These are phyloP conservation scores for Gerosis bhagava DNA, from an alignment of 2,888 invertebrate species.

Conservation along the genomic window DNA sequence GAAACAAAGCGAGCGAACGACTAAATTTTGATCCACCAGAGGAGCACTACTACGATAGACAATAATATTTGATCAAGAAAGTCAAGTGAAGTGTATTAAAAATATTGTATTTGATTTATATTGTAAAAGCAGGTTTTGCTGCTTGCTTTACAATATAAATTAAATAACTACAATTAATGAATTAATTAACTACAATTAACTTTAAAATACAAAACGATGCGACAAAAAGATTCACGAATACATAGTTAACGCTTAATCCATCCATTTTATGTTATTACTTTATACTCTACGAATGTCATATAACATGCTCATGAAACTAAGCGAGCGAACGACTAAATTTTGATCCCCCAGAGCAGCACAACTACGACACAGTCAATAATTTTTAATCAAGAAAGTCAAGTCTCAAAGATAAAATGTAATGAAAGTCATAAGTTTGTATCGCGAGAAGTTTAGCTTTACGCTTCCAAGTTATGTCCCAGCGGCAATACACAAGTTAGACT, in stretches of 20 bases:
- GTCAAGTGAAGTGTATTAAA: no score
- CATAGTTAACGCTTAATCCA: no score
- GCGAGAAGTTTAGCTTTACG: slow-evolving; percentile 53
- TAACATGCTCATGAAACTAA: slow-evolving; percentile 9
- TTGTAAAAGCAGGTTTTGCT: no score
- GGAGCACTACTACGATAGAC: slow-evolving; percentile 19
- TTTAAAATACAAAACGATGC: no score
- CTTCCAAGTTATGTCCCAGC: slow-evolving; percentile 53
- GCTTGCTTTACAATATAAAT: no score
- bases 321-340: slow-evolving; percentile 2
- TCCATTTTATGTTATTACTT: not conserved
- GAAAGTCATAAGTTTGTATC: slow-evolving; percentile 70
- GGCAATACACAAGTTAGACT: slow-evolving; percentile 55
- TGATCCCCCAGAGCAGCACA: slow-evolving; percentile 7
- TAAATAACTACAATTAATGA: no score
- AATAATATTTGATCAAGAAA: slow-evolving; percentile 37
- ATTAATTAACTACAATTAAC: no score
- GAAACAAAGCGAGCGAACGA: slow-evolving; percentile 5
- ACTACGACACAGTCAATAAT: slow-evolving; percentile 31
- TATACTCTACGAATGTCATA: not conserved
- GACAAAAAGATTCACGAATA: no score
- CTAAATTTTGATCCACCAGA: slow-evolving; percentile 6
- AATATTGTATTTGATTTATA: no score
- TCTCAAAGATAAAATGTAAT: slow-evolving; percentile 53
- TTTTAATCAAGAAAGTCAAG: slow-evolving; percentile 35